A percentile compares a stretch with the other conserved stretches of the same genome.
Conservation (phyloP, 1,140 invertebrate species). For the Cotesia vestalis region DNA sequence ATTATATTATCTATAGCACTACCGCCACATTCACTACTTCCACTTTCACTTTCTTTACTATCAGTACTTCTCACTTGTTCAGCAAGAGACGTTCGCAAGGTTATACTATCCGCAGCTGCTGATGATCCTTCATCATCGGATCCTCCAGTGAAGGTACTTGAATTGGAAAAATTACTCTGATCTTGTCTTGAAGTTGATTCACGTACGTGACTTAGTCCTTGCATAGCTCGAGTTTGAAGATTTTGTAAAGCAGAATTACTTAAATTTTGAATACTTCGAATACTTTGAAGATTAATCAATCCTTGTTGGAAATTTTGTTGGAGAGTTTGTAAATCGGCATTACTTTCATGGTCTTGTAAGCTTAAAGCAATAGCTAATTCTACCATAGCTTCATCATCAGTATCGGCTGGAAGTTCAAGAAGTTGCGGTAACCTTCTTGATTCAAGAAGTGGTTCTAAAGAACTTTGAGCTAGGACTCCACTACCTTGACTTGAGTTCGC, state of each 20-base stretch:
- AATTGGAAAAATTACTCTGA: slow-evolving; percentile 76
- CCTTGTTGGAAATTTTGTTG: slow-evolving; percentile 67
- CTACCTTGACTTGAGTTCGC: slow-evolving; percentile 56
- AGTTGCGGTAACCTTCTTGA: slow-evolving; percentile 75
- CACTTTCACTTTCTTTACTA: slow-evolving; percentile 81
- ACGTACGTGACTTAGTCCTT: slow-evolving; percentile 45
- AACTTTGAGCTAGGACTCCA: slow-evolving; percentile 57
- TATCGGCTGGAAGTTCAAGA: slow-evolving; percentile 89
- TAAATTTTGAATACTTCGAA: slow-evolving; percentile 60
- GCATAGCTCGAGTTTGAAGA: slow-evolving; percentile 58
- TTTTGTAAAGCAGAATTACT: slow-evolving; percentile 65
- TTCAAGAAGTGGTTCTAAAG: slow-evolving; percentile 77
- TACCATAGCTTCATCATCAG: slow-evolving; percentile 95
- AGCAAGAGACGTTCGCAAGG: slow-evolving; percentile 87
- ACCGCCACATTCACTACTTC: slow-evolving; percentile 85
- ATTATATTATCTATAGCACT: slow-evolving; percentile 91
- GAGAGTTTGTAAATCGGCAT: slow-evolving; percentile 63
- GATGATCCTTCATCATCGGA: slow-evolving; percentile 96
- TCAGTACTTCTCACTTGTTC: slow-evolving; percentile 79
- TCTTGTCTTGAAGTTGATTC: slow-evolving; percentile 54
- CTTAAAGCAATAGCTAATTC: slow-evolving; percentile 95
- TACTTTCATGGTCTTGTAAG: slow-evolving; percentile 78
- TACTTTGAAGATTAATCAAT: slow-evolving; percentile 63
- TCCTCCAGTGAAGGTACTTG: slow-evolving; percentile 82
- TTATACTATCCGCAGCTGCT: slow-evolving; percentile 91